phyloP scores from a whole-genome alignment of 2,113 vertebrate species.

The Camelus bactrianus region DNA sequence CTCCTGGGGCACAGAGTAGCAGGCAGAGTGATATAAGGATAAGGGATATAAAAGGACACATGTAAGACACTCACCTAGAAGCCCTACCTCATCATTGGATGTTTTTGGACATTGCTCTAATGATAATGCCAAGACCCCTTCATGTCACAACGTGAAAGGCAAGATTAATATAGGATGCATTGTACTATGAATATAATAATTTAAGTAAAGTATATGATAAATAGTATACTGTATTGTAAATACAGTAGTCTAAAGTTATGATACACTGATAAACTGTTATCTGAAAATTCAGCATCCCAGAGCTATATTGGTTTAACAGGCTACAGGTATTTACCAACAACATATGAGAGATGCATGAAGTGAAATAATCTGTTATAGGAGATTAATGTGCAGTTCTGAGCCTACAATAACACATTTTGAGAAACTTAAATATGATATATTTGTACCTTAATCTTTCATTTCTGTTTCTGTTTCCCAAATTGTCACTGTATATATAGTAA shows the following conservation, averaged over 20 bases:
- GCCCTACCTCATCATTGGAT: not conserved
- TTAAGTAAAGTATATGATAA: constrained; percentile 30
- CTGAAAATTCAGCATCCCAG: constrained; percentile 32
- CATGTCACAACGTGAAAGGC: constrained; percentile 29
- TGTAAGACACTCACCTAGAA: constrained; percentile 29
- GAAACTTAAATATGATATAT: constrained; percentile 51
- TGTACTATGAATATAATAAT: constrained; percentile 43
- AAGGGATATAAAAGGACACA: not conserved
- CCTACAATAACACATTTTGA: constrained; percentile 13
- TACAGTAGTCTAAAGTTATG: not conserved
- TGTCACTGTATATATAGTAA: constrained; percentile 21
- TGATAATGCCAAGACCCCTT: constrained; percentile 40
- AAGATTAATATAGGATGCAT: constrained; percentile 11
- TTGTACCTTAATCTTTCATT: constrained; percentile 49
- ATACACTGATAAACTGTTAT: not conserved
- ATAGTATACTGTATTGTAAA: not conserved
- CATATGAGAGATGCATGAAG: not conserved
- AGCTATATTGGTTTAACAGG: constrained; percentile 11
- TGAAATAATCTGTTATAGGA: constrained; percentile 54
- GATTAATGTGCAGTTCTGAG: constrained; percentile 25
- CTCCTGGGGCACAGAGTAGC: not conserved
- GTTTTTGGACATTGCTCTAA: constrained; percentile 31
- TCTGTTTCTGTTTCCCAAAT: constrained; percentile 22
- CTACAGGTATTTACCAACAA: constrained; percentile 37
- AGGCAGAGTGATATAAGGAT: not conserved